Conservation (phyloP, 2,113 vertebrate genomes). For the Nannospalax galili region DNA sequence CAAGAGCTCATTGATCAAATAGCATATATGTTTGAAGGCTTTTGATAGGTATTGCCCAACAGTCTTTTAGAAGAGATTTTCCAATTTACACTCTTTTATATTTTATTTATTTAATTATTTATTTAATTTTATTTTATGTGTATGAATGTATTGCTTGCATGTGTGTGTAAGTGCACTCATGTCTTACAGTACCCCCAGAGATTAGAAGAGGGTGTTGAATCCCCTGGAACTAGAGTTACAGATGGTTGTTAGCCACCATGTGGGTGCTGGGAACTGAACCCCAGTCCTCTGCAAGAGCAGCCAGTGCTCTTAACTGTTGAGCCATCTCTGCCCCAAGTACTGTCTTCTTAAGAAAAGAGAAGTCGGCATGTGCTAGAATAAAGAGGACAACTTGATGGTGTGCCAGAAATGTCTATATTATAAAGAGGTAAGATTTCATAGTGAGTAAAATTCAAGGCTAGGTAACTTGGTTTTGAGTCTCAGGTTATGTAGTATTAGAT, state of each 20-base stretch:
- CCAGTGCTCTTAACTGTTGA: no score
- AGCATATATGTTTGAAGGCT: neutral
- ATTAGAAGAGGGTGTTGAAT: no score
- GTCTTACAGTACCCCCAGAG: no score
- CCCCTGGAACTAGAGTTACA: no score
- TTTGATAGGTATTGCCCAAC: neutral
- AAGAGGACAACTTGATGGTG: neutral
- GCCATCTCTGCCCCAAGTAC: neutral
- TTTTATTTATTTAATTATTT: no score
- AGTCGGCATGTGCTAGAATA: neutral
- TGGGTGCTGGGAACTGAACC: no score
- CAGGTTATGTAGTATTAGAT: neutral
- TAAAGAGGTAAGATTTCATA: neutral
- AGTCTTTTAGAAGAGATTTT: neutral
- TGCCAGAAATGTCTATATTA: neutral
- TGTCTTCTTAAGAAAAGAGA: neutral
- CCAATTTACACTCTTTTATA: neutral
- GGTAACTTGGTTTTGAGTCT: neutral
- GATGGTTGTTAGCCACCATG: no score
- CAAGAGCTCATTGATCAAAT: neutral
- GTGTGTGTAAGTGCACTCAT: no score
- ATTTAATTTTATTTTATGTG: no score
- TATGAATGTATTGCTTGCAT: no score
- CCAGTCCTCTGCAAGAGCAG: no score
- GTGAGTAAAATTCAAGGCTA: neutral